phyloP scores from a whole-genome alignment of 2,888 invertebrate species.

The Zaprionus lineosus region DNA sequence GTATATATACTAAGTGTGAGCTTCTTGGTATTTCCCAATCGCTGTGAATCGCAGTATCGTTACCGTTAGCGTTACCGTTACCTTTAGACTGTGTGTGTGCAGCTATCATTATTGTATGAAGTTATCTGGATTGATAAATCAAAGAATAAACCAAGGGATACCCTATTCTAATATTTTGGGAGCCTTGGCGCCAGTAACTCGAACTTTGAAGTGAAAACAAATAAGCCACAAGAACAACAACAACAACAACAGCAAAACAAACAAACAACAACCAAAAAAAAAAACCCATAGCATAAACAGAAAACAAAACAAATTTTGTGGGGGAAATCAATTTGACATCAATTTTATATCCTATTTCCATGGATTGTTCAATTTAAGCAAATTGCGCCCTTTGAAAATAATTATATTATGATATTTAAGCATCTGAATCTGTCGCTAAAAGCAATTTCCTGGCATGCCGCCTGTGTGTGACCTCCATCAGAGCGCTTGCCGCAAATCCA shows the following conservation, averaged over 20 bases:
- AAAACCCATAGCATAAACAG: too few relatives aligned
- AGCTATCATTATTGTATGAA: too few relatives aligned
- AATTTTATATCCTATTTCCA: slow-evolving; percentile 8
- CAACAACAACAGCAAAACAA: too few relatives aligned
- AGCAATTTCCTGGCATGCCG: slow-evolving; percentile 23
- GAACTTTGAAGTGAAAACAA: not conserved
- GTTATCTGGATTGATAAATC: slow-evolving; percentile 32
- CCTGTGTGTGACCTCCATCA: slow-evolving; percentile 18
- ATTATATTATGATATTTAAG: slow-evolving; percentile 21
- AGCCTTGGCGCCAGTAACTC: slow-evolving; percentile 27
- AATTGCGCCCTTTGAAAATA: slow-evolving; percentile 3
- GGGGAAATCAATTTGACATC: not conserved
- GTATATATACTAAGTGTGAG: slow-evolving; percentile 8
- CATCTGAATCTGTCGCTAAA: slow-evolving; percentile 24
- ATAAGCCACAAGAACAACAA: too few relatives aligned
- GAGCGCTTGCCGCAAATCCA: slow-evolving; percentile 37
- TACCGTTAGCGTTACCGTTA: too few relatives aligned
- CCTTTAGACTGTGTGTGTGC: too few relatives aligned
- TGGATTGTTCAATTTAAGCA: slow-evolving; percentile 18
- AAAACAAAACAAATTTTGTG: not conserved
- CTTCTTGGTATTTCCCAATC: slow-evolving; percentile 44
- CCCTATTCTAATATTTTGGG: too few relatives aligned
- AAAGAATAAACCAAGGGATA: slow-evolving; percentile 35
- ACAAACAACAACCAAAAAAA: too few relatives aligned
- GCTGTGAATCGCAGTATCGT: not conserved